phyloP scores from a whole-genome alignment of 2,797 vertebrate species.

The Muraenolepis orangiensis region DNA sequence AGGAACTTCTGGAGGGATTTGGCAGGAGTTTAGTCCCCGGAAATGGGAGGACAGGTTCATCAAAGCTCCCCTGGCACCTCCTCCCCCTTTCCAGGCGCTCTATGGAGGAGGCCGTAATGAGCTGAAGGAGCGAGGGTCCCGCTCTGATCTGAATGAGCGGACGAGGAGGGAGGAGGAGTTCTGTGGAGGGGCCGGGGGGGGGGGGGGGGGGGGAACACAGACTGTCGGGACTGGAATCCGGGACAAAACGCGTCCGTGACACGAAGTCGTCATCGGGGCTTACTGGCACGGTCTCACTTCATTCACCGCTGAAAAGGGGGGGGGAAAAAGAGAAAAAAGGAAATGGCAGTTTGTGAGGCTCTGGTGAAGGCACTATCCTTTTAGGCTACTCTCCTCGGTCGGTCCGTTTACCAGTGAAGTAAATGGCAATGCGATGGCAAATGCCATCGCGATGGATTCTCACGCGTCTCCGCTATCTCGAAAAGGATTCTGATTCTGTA shows the following conservation, averaged over 20 bases:
- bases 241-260: conserved; percentile 34
- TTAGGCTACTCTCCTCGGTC: too few relatives aligned
- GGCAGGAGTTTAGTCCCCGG: conserved; percentile 45
- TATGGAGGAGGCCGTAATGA: conserved; percentile 49
- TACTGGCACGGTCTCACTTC: neutral
- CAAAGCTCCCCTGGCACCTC: conserved; percentile 42
- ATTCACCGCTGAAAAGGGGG: neutral
- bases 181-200: conserved; percentile 42
- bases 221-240: conserved; percentile 19
- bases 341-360: neutral
- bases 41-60: conserved; percentile 58
- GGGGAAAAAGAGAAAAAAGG: neutral
- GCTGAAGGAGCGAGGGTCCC: conserved; percentile 3
- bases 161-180: conserved; percentile 2
- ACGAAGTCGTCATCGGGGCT: conserved; percentile 38
- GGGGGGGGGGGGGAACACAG: conserved; percentile 8
- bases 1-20: conserved; percentile 32
- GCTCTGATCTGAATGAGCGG: conserved; percentile 33
- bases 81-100: conserved; percentile 16
- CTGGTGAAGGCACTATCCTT: neutral
- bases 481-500: too few relatives aligned
- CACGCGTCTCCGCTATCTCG: too few relatives aligned
- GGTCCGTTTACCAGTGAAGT: neutral
- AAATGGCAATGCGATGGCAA: neutral
- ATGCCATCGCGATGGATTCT: too few relatives aligned